phyloP scores from a whole-genome alignment of 2,888 invertebrate species.

The Craniophora ligustri region DNA sequence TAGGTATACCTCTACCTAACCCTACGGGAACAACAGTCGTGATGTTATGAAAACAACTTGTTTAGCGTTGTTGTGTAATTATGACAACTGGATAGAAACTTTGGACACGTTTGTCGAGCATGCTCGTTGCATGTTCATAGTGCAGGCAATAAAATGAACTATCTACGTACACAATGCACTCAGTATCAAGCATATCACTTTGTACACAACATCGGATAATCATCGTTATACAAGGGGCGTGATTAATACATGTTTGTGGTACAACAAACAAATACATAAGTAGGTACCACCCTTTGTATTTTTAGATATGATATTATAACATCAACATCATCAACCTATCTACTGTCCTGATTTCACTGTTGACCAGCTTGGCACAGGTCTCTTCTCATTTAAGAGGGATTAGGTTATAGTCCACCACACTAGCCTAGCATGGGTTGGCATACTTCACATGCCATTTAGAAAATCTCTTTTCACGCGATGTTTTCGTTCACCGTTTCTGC shows the following conservation, averaged over 20 bases:
- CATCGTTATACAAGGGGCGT: slow-evolving; percentile 15
- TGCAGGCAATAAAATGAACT: slow-evolving; percentile 15
- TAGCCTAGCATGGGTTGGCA: too few species aligned
- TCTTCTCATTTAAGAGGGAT: too few species aligned
- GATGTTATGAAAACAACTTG: too few species aligned
- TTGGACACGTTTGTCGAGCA: slow-evolving; percentile 9
- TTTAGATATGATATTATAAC: neutral
- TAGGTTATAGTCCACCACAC: too few species aligned
- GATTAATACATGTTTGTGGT: slow-evolving; percentile 11
- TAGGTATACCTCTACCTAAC: too few species aligned
- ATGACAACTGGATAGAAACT: neutral
- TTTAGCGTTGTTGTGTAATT: too few species aligned
- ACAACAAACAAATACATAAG: neutral
- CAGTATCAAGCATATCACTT: neutral
- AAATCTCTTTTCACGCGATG: too few species aligned
- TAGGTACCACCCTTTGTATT: neutral
- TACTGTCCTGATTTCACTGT: too few species aligned
- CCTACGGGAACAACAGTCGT: too few species aligned
- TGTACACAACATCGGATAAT: slow-evolving; percentile 13
- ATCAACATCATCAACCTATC: neutral
- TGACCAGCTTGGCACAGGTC: too few species aligned
- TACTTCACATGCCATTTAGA: too few species aligned
- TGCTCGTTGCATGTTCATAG: neutral
- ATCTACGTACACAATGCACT: neutral
- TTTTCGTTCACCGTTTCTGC: too few species aligned